Base-by-base conservation (phyloP, 2,113 vertebrate genomes). In the Psittacus erithacus region DNA sequence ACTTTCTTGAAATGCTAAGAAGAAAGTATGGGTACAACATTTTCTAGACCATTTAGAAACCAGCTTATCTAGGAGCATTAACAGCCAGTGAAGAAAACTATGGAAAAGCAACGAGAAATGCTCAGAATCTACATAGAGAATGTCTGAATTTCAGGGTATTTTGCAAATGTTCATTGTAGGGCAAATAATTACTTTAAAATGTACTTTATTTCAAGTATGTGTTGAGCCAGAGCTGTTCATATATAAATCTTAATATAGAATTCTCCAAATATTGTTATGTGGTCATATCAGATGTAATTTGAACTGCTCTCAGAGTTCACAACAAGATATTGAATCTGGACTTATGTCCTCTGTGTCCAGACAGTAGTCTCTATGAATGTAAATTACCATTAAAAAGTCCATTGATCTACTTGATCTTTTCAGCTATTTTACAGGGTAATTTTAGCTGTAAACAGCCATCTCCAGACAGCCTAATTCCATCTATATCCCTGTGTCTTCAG, bases 391-490 rank as follows among this genome's bases (percentile, higher is more conserved):
- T 92, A 76, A 91, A 68, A 95, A 89, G 77, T 53, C 74, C 70
- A 95, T 95, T 7, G 20, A 91, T 91, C 86, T 89, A 52, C 49
- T 82, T 74, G 49, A 81, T 41, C 73, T 79, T 91, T 96, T 68
- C 55, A 84, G 20, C 33, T 91, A 11, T 76, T 92, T 93, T 82
- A 39, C 31, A 75, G 78, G 86, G 81, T 88, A 84, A 93, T 87
- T 87, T 62, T 84, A 57, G n/a, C 65, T 79, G 35, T 28, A 76
- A 69, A 84, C 60, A 91, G 47, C 69, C 62, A 64, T 89, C 39
- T 88, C 62, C 79, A 95, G 94, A 95, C 94, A 82, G 23, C 27
- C 39, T 89, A 96, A 95, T 95, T 93, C 74, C 57, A 84, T 93
- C 83, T 74, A 52, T 0, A 1, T 57, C 70, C 31, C 47, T 73